Percentiles rank a stretch among this genome's conserved stretches.
phyloP scores from a whole-genome alignment of 2,797 vertebrate genomes.

The Monodelphis domestica region DNA sequence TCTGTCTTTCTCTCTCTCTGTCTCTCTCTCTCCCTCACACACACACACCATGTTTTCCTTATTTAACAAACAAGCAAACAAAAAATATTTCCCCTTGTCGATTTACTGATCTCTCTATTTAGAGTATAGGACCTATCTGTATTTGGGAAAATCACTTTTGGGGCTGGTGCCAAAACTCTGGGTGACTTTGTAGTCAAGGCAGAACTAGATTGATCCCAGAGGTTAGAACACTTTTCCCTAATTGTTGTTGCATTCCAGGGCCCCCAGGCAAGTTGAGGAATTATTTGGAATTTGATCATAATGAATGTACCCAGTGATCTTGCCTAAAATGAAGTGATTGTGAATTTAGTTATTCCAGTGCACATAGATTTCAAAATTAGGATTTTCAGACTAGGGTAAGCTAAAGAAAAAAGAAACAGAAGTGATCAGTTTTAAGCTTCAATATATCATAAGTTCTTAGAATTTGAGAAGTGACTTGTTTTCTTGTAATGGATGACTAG shows the following conservation, averaged over 20 bases:
- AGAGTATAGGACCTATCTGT: constrained; percentile 49
- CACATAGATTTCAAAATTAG: neutral
- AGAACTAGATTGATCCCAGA: constrained; percentile 43
- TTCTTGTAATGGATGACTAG: neutral
- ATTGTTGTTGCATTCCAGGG: neutral
- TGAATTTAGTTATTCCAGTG: neutral
- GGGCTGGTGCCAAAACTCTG: constrained; percentile 64
- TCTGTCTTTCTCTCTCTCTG: too few relatives aligned
- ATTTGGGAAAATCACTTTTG: constrained; percentile 72
- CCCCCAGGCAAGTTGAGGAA: neutral
- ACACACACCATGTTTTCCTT: neutral
- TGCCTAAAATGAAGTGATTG: constrained; percentile 23
- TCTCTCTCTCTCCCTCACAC: too few relatives aligned
- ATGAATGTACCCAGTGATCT: constrained; percentile 5
- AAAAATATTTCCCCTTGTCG: neutral
- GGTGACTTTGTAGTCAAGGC: constrained; percentile 70
- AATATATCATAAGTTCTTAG: neutral
- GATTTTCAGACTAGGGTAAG: constrained; percentile 11
- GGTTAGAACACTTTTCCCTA: neutral
- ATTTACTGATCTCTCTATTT: constrained; percentile 55
- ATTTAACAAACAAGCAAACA: neutral
- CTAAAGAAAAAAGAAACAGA: neutral
- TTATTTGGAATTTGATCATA: constrained; percentile 33
- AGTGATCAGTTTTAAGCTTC: constrained; percentile 16
- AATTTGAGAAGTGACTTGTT: neutral